Evolutionary conservation across 2,113 vertebrate species (phyloP), one percentile per base, ranked within the genome.

Genomic region (Tupaia chinensis): DNA sequence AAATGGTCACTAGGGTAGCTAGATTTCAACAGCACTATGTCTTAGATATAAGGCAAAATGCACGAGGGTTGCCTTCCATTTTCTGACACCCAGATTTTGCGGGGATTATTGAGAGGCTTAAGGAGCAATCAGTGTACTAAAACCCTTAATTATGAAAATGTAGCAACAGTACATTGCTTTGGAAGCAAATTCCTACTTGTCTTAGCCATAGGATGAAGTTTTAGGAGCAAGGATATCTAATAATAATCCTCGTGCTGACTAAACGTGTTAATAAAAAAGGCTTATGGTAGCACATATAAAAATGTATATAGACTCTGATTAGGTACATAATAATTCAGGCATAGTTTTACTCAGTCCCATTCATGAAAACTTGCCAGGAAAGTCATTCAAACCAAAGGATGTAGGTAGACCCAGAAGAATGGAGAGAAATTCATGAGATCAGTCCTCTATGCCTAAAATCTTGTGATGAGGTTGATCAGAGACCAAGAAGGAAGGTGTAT

Each of bases 31-130:
- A 84, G 56, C 32, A 32, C 82, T 84, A 88, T 78, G 77, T 90
- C 81, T 95, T 89, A 58, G 77, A 53, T 89, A 32, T 34, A 58
- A 0, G 15, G 72, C 86, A 74, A 54, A 61, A 80, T 85, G 70
- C n/a, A 54, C 85, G 94, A 97, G 58, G 6, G 32, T 86, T 83
- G 81, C 85, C 84, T 96, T 97, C 94, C 58, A 80, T 91, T 97
- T 98, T 95, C 44, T 97, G 93, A 97, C 94, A 97, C 94, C 58
- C 56, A 96, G 96, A 98, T 93, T 98, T 98, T 96, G 7, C 82
- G 92, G 86, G 95, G 96, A 98, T 98, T 98, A 98, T 94, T 85
- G 78, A 92, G 92, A 97, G 97, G 97, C 97, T 98, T 98, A 98
- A 81, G 95, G 93, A 96, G 97, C 98, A 98, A 95, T 98, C 87